Percentiles rank a stretch among this genome's conserved stretches.
phyloP scores from a whole-genome alignment of 2,113 vertebrate genomes.

The Nerophis lumbriciformis region DNA sequence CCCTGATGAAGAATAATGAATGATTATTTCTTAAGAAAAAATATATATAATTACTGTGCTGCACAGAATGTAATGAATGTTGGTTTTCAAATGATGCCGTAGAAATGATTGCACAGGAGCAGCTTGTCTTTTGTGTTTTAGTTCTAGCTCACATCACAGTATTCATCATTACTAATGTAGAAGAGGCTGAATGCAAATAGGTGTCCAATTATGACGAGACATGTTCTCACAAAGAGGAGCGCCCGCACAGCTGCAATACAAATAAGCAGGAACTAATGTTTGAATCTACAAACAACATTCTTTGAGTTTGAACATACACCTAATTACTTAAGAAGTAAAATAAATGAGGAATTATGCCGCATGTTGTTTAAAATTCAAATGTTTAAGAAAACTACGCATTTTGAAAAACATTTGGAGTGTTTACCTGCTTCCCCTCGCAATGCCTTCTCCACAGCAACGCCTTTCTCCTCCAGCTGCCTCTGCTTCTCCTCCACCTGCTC shows the following conservation, averaged over 20 bases:
- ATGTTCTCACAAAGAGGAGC: not conserved
- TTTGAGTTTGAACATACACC: not conserved
- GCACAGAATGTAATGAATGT: not conserved
- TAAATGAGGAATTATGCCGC: not conserved
- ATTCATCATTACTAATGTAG: constrained; percentile 9
- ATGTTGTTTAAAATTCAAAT: not conserved
- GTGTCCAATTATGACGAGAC: constrained; percentile 17
- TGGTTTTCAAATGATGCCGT: not conserved
- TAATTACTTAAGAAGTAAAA: not conserved
- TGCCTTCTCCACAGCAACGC: constrained; percentile 96
- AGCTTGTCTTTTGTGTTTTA: constrained; percentile 11
- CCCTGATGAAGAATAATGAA: constrained; percentile 45
- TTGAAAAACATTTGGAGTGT: not conserved
- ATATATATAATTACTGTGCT: constrained; percentile 15
- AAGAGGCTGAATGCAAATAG: constrained; percentile 6
- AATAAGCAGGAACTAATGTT: not conserved
- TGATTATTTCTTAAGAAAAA: constrained; percentile 33
- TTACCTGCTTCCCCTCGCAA: constrained; percentile 98
- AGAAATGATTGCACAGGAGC: constrained; percentile 2
- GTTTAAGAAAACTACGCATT: not conserved
- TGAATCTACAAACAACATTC: not conserved
- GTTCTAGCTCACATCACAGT: constrained; percentile 13
- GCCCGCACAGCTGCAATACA: not conserved
- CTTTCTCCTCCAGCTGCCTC: constrained; percentile 91
- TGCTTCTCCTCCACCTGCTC: constrained; percentile 99